A percentile compares a stretch with the other conserved stretches of the same genome.
Conservation (phyloP, 1,140 invertebrate genomes). For the Cyclargus thomasi region DNA sequence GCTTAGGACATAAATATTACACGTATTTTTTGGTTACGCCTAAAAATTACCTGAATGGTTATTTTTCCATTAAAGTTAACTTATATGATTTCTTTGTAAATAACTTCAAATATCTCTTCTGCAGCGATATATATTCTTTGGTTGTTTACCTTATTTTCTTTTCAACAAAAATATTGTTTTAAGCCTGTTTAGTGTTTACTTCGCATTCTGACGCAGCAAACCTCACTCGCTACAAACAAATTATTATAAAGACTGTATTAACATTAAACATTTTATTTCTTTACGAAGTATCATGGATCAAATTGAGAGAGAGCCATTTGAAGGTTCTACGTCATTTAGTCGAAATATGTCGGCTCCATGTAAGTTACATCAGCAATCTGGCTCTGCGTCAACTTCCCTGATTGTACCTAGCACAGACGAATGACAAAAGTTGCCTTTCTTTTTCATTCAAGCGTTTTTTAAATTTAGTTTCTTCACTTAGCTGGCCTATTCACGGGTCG, state of each 20-base stretch:
- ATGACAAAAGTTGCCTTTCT: not conserved
- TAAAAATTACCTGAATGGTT: too few relatives aligned
- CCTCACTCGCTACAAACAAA: not conserved
- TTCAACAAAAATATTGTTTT: constrained; percentile 2
- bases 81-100: not conserved
- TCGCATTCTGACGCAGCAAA: not conserved
- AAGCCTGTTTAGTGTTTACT: not conserved
- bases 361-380: too few relatives aligned
- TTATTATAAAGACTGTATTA: not conserved
- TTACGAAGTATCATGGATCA: too few relatives aligned
- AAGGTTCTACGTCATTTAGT: too few relatives aligned
- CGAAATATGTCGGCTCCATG: too few relatives aligned
- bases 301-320: too few relatives aligned
- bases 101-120: not conserved
- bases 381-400: too few relatives aligned
- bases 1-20: too few relatives aligned
- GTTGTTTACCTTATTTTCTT: not conserved
- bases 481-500: constrained; percentile 5
- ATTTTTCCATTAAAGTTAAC: too few relatives aligned
- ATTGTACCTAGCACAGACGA: too few relatives aligned
- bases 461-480: not conserved
- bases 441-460: not conserved
- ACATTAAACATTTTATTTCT: too few relatives aligned
- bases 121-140: not conserved
- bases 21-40: too few relatives aligned